A percentile compares a stretch with the other conserved stretches of the same genome.
phyloP scores from a whole-genome alignment of 1,140 invertebrate genomes.

The Lasioglossum baleicum region DNA sequence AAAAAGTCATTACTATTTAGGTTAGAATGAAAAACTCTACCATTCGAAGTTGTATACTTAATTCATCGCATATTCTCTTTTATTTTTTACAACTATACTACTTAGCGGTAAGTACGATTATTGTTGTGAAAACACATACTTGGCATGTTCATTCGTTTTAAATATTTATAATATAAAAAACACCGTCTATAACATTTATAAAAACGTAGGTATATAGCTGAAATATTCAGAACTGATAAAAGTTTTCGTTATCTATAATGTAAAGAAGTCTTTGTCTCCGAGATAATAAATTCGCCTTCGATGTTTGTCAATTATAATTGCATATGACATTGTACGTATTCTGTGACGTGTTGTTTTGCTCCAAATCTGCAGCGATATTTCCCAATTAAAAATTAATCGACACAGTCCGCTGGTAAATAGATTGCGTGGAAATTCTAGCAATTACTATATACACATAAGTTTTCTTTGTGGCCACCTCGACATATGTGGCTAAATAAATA shows the following conservation, averaged over 20 bases:
- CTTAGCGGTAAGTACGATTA: neutral
- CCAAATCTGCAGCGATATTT: neutral
- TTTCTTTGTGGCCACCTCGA: neutral
- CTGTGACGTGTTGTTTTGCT: constrained; percentile 13
- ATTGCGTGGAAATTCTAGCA: neutral
- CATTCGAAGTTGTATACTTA: neutral
- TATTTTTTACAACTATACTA: neutral
- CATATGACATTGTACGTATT: neutral
- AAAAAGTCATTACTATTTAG: neutral
- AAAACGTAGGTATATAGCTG: neutral
- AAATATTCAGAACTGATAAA: neutral
- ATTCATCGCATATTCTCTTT: neutral
- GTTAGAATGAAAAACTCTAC: constrained; percentile 14
- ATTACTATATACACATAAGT: neutral
- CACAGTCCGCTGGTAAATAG: neutral
- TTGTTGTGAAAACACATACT: neutral
- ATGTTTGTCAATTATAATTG: neutral
- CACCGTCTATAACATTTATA: neutral
- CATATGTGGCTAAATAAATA: neutral
- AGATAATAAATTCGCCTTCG: neutral
- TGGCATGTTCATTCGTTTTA: neutral
- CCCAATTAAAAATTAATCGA: neutral
- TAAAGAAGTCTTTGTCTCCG: neutral
- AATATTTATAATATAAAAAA: neutral
- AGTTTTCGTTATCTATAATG: neutral